Conservation (phyloP, 1,140 invertebrate genomes). For the Drosophila miranda region DNA sequence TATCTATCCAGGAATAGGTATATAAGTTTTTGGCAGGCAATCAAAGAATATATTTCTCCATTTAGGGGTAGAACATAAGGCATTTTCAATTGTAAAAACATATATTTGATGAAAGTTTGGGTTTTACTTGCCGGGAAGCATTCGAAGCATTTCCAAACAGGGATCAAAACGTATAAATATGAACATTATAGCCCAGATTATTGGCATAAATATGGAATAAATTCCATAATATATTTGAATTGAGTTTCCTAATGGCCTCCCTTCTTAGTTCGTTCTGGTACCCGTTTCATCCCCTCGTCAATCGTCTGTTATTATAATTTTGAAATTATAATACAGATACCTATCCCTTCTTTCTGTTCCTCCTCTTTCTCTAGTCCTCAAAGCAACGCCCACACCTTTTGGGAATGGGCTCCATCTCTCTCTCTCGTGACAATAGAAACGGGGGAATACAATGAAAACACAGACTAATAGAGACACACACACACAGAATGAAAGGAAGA, state of each 20-base stretch:
- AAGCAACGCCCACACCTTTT: constrained; percentile 31
- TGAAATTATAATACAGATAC: constrained; percentile 38
- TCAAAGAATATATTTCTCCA: too few relatives aligned
- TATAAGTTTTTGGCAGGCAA: too few relatives aligned
- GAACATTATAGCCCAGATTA: too few relatives aligned
- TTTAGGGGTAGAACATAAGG: too few relatives aligned
- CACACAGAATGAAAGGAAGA: constrained; percentile 12
- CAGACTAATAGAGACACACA: constrained; percentile 64
- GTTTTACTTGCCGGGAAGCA: too few relatives aligned
- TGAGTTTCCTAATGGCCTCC: not conserved
- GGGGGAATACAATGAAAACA: constrained; percentile 29
- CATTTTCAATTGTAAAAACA: too few relatives aligned
- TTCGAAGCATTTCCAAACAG: too few relatives aligned
- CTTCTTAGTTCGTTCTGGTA: not conserved
- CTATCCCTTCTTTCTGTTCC: not conserved
- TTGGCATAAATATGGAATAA: too few relatives aligned
- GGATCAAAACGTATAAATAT: too few relatives aligned
- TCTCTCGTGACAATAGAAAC: constrained; percentile 3
- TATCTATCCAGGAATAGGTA: too few relatives aligned
- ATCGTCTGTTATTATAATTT: constrained; percentile 18
- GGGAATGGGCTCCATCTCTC: not conserved
- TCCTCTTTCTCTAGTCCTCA: not conserved
- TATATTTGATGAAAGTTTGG: too few relatives aligned
- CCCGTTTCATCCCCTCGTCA: not conserved
- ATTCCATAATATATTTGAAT: too few relatives aligned